Evolutionary conservation across 2,797 vertebrate genomes (phyloP).

Genomic region (Trachops cirrhosus): DNA sequence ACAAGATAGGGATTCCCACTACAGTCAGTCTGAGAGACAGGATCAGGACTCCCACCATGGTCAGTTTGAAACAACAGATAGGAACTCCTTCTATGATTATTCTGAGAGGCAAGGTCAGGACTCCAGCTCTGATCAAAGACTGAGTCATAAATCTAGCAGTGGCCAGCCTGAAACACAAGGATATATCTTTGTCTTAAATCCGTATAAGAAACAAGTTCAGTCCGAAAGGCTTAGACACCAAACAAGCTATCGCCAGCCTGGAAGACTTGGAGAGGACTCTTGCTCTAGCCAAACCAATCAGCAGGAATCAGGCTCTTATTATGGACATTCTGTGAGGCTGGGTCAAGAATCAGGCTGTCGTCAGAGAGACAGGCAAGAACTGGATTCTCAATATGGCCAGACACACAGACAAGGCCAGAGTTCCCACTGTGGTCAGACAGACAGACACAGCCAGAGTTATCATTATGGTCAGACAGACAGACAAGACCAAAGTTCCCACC

Average conservation of each 20-base stretch:
- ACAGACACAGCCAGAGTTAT: background rate
- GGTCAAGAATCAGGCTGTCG: background rate
- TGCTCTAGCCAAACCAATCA: slow-evolving; percentile 2
- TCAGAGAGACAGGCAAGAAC: background rate
- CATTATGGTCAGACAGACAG: background rate
- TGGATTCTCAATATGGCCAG: background rate
- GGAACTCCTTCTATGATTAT: background rate
- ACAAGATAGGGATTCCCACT: background rate
- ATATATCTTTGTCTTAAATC: slow-evolving; percentile 46
- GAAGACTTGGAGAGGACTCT: slow-evolving; percentile 41
- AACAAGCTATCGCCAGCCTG: slow-evolving; percentile 8
- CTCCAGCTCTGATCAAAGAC: slow-evolving; percentile 12
- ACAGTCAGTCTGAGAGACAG: background rate
- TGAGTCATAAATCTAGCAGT: background rate
- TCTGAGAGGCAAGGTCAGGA: background rate
- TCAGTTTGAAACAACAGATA: background rate
- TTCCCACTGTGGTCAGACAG: background rate
- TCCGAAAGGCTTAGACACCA: background rate
- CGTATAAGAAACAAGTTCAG: slow-evolving; percentile 34
- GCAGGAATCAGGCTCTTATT: slow-evolving; percentile 18
- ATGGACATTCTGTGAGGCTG: background rate
- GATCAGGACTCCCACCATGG: background rate
- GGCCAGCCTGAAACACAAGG: slow-evolving; percentile 17
- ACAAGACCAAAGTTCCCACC: fast-evolving
- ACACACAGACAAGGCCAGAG: background rate